Percentiles rank a stretch among this genome's conserved stretches.
Evolutionary conservation across 2,797 vertebrate genomes (phyloP).

Genomic region (Podargus strigoides): DNA sequence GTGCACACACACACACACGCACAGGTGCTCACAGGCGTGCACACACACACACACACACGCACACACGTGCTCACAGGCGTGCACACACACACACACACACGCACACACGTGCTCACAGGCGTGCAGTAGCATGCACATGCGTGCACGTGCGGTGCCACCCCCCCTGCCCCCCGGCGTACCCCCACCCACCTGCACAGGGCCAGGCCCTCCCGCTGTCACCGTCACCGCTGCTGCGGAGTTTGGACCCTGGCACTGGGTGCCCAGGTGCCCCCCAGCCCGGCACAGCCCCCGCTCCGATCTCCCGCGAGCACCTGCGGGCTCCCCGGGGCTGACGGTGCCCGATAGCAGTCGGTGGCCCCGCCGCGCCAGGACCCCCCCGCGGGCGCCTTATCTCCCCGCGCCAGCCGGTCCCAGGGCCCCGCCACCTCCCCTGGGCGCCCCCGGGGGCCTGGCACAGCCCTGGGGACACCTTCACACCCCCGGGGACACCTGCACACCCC

Average conservation of each 20-base stretch:
- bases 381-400: rapidly evolving
- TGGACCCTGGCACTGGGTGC: not conserved
- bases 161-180: not conserved
- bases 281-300: too few species aligned
- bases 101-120: too few species aligned
- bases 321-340: rapidly evolving
- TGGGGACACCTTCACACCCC: not conserved
- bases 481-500: too few species aligned
- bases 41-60: rapidly evolving
- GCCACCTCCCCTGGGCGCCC: not conserved
- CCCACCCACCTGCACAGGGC: not conserved
- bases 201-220: not conserved
- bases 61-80: rapidly evolving
- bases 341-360: rapidly evolving
- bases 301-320: rapidly evolving
- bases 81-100: too few species aligned
- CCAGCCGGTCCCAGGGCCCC: not conserved
- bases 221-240: not conserved
- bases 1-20: too few species aligned
- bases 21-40: not conserved
- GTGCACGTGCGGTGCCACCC: too few species aligned
- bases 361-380: rapidly evolving
- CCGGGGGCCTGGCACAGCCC: not conserved
- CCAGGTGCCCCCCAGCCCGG: too few species aligned
- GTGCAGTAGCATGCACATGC: too few species aligned